A percentile compares a stretch with the other conserved stretches of the same genome.
Evolutionary conservation across 1,140 invertebrate species (phyloP).

Genomic region (Apocrypta bakeri): DNA sequence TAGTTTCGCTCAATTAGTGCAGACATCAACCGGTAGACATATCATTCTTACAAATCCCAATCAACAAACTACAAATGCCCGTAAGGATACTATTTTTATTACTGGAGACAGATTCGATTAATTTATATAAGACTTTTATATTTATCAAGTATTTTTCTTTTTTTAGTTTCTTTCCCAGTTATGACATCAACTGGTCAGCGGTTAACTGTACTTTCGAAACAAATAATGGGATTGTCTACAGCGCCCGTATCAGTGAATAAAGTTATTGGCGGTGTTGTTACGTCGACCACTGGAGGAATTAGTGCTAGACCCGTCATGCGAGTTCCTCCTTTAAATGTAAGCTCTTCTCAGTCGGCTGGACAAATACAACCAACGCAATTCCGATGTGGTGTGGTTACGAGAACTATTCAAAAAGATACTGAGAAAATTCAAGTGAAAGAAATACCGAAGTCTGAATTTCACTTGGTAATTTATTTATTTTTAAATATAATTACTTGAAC

Average conservation of each 20-base stretch:
- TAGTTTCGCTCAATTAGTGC: conserved; percentile 79
- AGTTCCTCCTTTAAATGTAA: conserved; percentile 73
- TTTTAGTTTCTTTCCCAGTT: conserved; percentile 70
- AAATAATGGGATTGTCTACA: conserved; percentile 68
- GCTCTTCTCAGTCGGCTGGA: conserved; percentile 58
- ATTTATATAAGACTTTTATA: background rate
- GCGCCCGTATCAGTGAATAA: conserved; percentile 63
- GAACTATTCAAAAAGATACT: conserved; percentile 64
- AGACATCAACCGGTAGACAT: conserved; percentile 82
- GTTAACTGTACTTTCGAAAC: conserved; percentile 76
- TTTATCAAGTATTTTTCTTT: conserved; percentile 47
- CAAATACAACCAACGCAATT: conserved; percentile 58
- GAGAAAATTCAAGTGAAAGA: conserved; percentile 65
- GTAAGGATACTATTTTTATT: conserved; percentile 55
- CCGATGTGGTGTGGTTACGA: conserved; percentile 59
- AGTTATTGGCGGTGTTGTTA: conserved; percentile 65
- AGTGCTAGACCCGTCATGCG: conserved; percentile 68
- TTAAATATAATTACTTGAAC: background rate
- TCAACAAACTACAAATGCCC: conserved; percentile 71
- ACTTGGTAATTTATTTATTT: conserved; percentile 66
- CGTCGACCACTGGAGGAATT: conserved; percentile 59
- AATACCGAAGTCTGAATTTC: conserved; percentile 71
- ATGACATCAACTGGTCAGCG: conserved; percentile 75
- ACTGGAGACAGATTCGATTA: background rate
- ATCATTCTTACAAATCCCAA: conserved; percentile 76